Evolutionary conservation across 1,140 invertebrate species (phyloP), one percentile per base, ranked within the genome.

Genomic region (Drosophila bocqueti): DNA sequence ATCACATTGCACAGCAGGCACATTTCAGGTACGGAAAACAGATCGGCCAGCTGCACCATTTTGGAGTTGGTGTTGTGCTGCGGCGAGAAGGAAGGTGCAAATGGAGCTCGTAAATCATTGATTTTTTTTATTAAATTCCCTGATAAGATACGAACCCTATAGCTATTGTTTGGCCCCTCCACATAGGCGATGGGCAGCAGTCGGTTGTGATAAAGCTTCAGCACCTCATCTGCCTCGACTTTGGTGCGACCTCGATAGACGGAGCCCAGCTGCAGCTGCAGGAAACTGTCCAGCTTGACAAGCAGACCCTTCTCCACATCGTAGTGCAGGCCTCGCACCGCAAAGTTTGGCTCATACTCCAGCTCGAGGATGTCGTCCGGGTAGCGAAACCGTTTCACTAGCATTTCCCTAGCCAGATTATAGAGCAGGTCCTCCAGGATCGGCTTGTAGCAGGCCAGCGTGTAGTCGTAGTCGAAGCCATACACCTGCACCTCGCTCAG

Each of bases 381-480:
- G 94, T 99, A 99, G 95, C 98, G 98, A 90, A 96, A 97, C 85
- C 97, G 96, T 87, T 97, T 95, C 55, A 99, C 96, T 0, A 99
- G 94, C 91, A 96, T 96, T 83, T 99, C 96, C 77, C 96, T 95
- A 9, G 97, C 98, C 43, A 99, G 94, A 91, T 98, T 96, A 93
- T 99, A 99, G 8, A 99, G 95, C n/a, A 99, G 94, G 91, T 96
- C 95, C 93, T 99, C 97, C 92, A 99, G 94, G 42, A 96, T 95
- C 21, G 97, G 96, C 87, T 97, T 98, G 93, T 99, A 99, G 85
- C 97, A 97, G n/a, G 98, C 98, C 71, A 99, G 93, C 0, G 99
- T 99, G 91, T 99, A 99, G 93, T 99, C 99, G 94, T 99, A 99
- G 94, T 99, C 99, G 94, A 99, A 99, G 18, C 99, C 99, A 94